phyloP scores from a whole-genome alignment of 2,113 vertebrate genomes.

The human region GRCh38 chr4:65529001-65529500 shows the following conservation, averaged over 20 bases:
- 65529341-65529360: not conserved
- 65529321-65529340: not conserved
- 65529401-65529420: not conserved
- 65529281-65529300: not conserved
- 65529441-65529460: not conserved
- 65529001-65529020: conserved; percentile 61
- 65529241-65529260: not conserved
- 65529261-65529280: not conserved
- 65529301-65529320: not conserved
- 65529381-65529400: not conserved
- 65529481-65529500: not conserved
- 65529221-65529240: not conserved
- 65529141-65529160: not conserved
- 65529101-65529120: not conserved
- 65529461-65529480: not conserved
- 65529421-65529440: not conserved
- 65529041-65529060: conserved; percentile 60
- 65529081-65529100: conserved; percentile 48
- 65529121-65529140: not conserved
- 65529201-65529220: not conserved
- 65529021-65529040: conserved; percentile 60
- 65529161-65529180: not conserved
- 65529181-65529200: not conserved
- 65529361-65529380: not conserved
- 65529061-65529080: not conserved